Evolutionary conservation across 2,888 invertebrate species (phyloP).

Genomic region (Notodonta ziczac): DNA sequence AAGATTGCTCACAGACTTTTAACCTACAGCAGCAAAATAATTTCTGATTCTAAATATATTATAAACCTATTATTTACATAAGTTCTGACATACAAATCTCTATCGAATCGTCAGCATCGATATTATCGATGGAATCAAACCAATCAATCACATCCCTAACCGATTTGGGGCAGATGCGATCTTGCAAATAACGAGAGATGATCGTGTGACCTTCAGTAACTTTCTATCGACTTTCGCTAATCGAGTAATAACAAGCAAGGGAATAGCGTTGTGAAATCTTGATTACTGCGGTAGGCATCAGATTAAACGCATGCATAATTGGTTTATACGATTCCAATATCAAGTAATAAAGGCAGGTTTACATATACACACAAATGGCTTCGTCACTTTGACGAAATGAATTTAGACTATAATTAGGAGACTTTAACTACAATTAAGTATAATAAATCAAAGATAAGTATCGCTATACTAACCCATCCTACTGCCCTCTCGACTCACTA

Average conservation of each 20-base stretch:
- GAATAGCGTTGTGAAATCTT: conserved; percentile 28
- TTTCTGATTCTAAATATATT: too few species aligned
- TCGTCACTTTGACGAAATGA: too few species aligned
- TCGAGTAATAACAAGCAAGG: conserved; percentile 37
- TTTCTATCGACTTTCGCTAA: conserved; percentile 66
- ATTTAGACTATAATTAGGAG: too few species aligned
- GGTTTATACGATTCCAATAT: background rate
- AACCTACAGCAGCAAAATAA: too few species aligned
- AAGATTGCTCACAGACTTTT: too few species aligned
- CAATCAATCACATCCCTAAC: conserved; percentile 26
- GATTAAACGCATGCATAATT: conserved; percentile 12
- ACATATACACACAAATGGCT: too few species aligned
- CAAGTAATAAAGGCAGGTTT: too few species aligned
- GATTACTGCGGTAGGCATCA: conserved; percentile 24
- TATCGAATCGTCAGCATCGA: conserved; percentile 12
- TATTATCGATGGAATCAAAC: conserved; percentile 24
- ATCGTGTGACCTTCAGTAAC: conserved; percentile 43
- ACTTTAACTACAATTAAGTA: too few species aligned
- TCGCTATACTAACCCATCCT: too few species aligned
- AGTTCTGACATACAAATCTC: background rate
- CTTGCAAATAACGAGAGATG: conserved; percentile 44
- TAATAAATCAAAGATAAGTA: too few species aligned
- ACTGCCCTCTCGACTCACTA: too few species aligned
- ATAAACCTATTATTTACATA: too few species aligned
- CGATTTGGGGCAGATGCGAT: conserved; percentile 39